Conservation (phyloP, 2,113 vertebrate species). For the Muntiacus reevesi region DNA sequence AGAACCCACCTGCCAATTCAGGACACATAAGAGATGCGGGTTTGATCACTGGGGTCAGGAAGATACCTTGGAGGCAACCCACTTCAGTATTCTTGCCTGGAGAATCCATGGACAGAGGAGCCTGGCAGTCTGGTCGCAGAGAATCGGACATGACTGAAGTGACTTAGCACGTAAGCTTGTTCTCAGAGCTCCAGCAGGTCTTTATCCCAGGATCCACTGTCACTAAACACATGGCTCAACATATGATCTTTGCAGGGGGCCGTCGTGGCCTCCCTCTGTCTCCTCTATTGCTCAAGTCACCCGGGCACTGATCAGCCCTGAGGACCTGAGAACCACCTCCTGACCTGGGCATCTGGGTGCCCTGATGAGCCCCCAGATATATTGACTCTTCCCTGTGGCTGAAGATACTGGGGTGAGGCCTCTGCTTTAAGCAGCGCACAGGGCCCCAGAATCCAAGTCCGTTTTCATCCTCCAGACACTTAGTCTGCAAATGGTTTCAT, state of each 20-base stretch:
- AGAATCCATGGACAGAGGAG: background rate
- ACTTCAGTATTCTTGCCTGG: background rate
- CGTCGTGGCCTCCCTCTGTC: accelerated
- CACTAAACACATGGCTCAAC: background rate
- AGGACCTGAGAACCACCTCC: background rate
- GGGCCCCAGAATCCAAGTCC: background rate
- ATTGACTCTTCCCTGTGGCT: background rate
- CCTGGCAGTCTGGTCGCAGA: background rate
- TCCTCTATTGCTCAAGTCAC: background rate
- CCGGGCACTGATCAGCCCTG: background rate
- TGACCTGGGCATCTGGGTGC: background rate
- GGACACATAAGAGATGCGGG: background rate
- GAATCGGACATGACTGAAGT: accelerated
- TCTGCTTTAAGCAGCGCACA: background rate
- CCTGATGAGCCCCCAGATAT: background rate
- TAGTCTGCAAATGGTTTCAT: background rate
- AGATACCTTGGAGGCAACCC: background rate
- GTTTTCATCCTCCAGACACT: background rate
- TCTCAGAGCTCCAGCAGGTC: background rate
- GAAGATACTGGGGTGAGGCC: background rate
- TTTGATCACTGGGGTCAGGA: background rate
- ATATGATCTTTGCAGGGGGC: background rate
- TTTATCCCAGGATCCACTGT: background rate
- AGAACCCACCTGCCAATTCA: background rate
- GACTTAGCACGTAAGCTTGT: background rate